Evolutionary conservation across 2,113 vertebrate genomes (phyloP).

Genomic region (Chrysochloris asiatica): DNA sequence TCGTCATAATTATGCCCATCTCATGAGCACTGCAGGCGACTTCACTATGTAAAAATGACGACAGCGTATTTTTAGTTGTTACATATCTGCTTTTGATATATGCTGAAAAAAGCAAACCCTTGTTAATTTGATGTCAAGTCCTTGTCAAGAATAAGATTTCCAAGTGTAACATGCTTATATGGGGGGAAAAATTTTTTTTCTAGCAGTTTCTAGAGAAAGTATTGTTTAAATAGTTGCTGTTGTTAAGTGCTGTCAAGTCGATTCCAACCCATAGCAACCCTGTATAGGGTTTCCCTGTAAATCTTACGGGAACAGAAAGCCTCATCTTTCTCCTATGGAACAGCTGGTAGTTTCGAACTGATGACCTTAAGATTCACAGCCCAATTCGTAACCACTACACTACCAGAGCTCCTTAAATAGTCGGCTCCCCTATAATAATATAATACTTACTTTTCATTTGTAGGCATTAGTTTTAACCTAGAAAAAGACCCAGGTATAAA

Average conservation of each 20-base stretch:
- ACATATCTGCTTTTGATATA: constrained; percentile 39
- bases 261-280: too few species aligned
- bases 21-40: constrained; percentile 39
- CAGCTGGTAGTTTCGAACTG: too few species aligned
- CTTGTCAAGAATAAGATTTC: constrained; percentile 57
- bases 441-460: constrained; percentile 48
- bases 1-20: constrained; percentile 38
- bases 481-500: constrained; percentile 19
- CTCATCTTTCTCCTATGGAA: too few species aligned
- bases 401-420: too few species aligned
- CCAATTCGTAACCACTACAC: too few species aligned
- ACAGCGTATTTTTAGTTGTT: constrained; percentile 39
- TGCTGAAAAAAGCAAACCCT: constrained; percentile 1
- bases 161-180: constrained; percentile 16
- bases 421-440: not conserved
- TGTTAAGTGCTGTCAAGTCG: too few species aligned
- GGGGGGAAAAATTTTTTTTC: constrained; percentile 40
- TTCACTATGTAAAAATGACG: constrained; percentile 56
- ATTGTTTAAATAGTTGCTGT: too few species aligned
- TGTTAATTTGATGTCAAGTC: constrained; percentile 44
- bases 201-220: constrained; percentile 47
- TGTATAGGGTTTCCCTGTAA: too few species aligned
- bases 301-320: too few species aligned
- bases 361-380: too few species aligned
- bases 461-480: constrained; percentile 12